Percentiles rank a stretch among this genome's conserved stretches.
These are phyloP conservation scores for Toxotes jaculatrix DNA, from an alignment of 2,113 vertebrate species.

Conservation along the genomic window DNA sequence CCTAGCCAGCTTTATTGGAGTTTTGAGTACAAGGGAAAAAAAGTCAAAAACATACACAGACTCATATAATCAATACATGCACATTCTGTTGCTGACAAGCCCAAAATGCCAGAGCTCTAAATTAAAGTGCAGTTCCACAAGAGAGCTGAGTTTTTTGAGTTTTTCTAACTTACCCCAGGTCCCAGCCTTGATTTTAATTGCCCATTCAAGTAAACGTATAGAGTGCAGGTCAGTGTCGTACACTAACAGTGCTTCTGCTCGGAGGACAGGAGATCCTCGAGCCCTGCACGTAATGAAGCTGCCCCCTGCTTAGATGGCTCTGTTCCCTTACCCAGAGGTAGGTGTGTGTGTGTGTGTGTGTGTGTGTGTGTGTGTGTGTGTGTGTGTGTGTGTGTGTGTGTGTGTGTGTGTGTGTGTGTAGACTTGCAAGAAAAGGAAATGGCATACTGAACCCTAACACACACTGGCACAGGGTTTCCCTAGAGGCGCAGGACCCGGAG, in stretches of 20 bases:
- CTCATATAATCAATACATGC: conserved; percentile 37
- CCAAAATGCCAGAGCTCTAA: conserved; percentile 8
- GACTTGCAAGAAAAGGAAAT: conserved; percentile 51
- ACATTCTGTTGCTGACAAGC: conserved; percentile 27
- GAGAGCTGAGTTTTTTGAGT: conserved; percentile 3
- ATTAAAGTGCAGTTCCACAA: conserved; percentile 2
- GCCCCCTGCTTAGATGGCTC: conserved; percentile 37
- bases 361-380: too few species aligned
- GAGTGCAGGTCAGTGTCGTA: conserved; percentile 24
- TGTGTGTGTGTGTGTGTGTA: conserved; percentile 1
- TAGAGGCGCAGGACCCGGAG: conserved; percentile 55
- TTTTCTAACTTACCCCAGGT: conserved; percentile 12
- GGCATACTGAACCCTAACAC: conserved; percentile 56
- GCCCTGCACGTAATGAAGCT: conserved; percentile 43
- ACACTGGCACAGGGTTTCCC: conserved; percentile 61
- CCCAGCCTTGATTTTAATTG: conserved; percentile 20
- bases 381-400: too few species aligned
- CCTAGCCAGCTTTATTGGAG: conserved; percentile 69
- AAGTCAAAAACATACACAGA: conserved; percentile 5
- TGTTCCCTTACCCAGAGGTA: conserved; percentile 25
- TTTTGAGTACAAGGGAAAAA: conserved; percentile 50
- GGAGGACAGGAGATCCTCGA: conserved; percentile 35
- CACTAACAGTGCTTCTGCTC: conserved; percentile 25
- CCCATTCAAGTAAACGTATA: conserved; percentile 16
- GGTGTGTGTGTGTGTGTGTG: neutral